Base-by-base conservation (phyloP, 2,797 vertebrate species). In the Aphelocoma californica region DNA sequence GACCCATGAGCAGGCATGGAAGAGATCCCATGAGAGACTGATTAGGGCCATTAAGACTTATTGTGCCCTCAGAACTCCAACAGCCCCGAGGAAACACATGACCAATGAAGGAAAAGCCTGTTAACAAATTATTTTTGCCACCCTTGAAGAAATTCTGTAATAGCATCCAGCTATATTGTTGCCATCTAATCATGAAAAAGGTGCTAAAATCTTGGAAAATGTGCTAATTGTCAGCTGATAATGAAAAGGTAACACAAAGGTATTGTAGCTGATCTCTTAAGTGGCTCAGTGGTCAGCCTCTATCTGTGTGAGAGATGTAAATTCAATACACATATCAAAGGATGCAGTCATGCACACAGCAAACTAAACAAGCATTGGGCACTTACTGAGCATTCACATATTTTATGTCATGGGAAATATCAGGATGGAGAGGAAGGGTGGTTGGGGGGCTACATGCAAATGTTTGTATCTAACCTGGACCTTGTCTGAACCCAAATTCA, bases 301-400 rank as follows among this genome's bases (percentile, higher is more conserved):
- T 88, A 42, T 74, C 32, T 88, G 44, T 23, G 24, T 86, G 77
- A 86, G 48, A 89, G 88, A 92, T 66, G 51, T 65, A 62, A 93
- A 93, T 71, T 54, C 85, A 75, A 81, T 79, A 82, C 2, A 14
- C 2, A 0, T 38, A 82, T 92, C 71, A 61, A 66, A 6, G 5
- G 45, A 40, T 53, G 53, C 61, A 86, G 61, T n/a, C 90, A 54
- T 69, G 90, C 45, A 82, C 40, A 32, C 2, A 18, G 64, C 18
- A 26, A 70, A 51, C 21, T 14, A 85, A 90, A 85, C 21, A 84
- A 77, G 26, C 0, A 0, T 2, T 50, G 57, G 26, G 53, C 67
- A 77, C 19, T 61, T 67, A 42, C 29, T 70, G 78, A 77, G 42
- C 18, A 40, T n/a, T 81, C 40, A 34, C 4, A 0, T 60, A n/a